Evolutionary conservation across 2,797 vertebrate species (phyloP), one percentile per base, ranked within the genome.

Genomic region (Limnodromus scolopaceus): DNA sequence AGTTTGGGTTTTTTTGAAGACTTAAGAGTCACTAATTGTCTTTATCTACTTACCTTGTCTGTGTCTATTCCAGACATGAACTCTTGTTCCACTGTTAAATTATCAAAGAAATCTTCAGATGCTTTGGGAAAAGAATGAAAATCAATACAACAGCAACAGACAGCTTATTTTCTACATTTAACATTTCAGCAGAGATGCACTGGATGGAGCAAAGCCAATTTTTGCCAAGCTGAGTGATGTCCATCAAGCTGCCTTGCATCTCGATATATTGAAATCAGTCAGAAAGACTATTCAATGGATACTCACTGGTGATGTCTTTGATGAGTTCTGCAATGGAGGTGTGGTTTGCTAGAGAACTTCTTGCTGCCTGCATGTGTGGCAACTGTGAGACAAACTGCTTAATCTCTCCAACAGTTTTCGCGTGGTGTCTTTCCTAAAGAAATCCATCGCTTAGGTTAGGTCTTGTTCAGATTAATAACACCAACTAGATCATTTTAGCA

Each of bases 1-100:
- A 0, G 1, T 5, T 60, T 28, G 22, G 5, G 0, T 8, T 4
- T 4, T 6, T 53, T 24, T n/a, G 0, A 79, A 89, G 36, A 66
- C 0, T 0, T 36, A 65, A 48, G 30, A 83, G 49, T 60, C 5
- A 14, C 27, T 61, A 48, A 45, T 61, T 39, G 41, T 65, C 55
- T 70, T 77, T 79, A 81, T 54, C 38, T 84, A 45, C 94, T 45
- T 97, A 99, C 99, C 99, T 99, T 99, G 96, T 99, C 99, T 10
- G 99, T 99, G 94, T 99, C 99, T 58, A 99, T 99, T 89, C 99
- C 99, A 16, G 99, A 99, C 99, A 99, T 99, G 85, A 99, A 99
- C 97, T 99, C 99, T 96, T 99, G 99, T 89, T 99, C 99, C 97
- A 99, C 99, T 23, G 99, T 99, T 83, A 99, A 97, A 92, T 99